These are phyloP conservation scores for Neuroscelio doddi DNA, from an alignment of 2,888 invertebrate species.

Conservation along the genomic window DNA sequence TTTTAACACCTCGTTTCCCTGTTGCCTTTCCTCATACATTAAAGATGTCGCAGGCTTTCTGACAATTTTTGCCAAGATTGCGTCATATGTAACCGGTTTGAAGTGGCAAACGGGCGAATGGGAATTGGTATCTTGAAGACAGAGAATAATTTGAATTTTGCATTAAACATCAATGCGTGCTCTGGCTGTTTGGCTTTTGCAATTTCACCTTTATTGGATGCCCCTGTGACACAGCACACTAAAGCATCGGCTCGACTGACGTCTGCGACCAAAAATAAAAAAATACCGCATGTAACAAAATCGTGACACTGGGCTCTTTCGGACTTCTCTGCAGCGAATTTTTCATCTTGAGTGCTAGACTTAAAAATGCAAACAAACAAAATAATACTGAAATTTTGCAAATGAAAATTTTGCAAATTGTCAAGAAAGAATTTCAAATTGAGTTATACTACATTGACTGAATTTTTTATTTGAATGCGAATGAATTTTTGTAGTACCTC, in stretches of 20 bases:
- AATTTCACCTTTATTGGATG: constrained; percentile 66
- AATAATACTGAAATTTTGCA: not conserved
- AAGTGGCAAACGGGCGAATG: constrained; percentile 16
- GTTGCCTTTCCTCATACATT: constrained; percentile 60
- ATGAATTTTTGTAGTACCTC: constrained; percentile 14
- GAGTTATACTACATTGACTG: constrained; percentile 24
- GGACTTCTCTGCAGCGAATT: too few relatives aligned
- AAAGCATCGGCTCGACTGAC: constrained; percentile 6
- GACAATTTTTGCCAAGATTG: constrained; percentile 66
- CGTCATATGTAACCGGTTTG: constrained; percentile 62
- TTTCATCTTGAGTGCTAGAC: too few relatives aligned
- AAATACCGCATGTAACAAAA: too few relatives aligned
- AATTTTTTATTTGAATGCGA: constrained; percentile 29
- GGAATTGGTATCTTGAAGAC: constrained; percentile 23
- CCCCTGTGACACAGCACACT: constrained; percentile 30
- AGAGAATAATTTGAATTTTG: constrained; percentile 66
- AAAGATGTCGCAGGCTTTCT: constrained; percentile 59
- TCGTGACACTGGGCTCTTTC: too few relatives aligned
- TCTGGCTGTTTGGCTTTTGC: constrained; percentile 54
- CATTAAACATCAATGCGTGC: constrained; percentile 68
- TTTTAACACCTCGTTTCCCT: not conserved
- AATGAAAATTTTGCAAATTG: too few relatives aligned
- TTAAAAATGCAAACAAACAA: constrained; percentile 2
- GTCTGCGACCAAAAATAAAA: too few relatives aligned
- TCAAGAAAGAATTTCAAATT: not conserved